Evolutionary conservation across 2,888 invertebrate genomes (phyloP).

Genomic region (Protonemura montana): DNA sequence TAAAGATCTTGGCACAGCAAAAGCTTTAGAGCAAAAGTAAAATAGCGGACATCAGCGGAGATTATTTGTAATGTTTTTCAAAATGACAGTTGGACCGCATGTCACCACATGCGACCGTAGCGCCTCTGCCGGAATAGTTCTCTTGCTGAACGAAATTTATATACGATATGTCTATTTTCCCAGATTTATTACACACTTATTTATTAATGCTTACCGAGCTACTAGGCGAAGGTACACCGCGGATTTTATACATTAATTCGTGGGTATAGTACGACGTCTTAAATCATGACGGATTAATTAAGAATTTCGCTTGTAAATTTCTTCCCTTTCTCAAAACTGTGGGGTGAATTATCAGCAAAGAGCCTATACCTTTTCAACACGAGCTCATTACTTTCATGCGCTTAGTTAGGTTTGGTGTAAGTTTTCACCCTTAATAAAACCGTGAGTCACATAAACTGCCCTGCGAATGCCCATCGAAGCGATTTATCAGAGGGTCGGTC

Average conservation of each 20-base stretch:
- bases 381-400: slow-evolving; percentile 9
- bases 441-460: not conserved
- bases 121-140: too few relatives aligned
- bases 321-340: slow-evolving; percentile 1
- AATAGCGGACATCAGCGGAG: too few relatives aligned
- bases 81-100: too few relatives aligned
- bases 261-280: slow-evolving; percentile 14
- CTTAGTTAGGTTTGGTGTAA: not conserved
- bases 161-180: too few relatives aligned
- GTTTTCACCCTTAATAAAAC: slow-evolving; percentile 21
- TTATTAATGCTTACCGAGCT: too few relatives aligned
- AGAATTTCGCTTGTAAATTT: slow-evolving; percentile 15
- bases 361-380: not conserved
- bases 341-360: slow-evolving; percentile 1
- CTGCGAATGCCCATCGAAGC: not conserved
- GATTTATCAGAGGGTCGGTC: not conserved
- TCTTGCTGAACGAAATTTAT: too few relatives aligned
- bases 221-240: not conserved
- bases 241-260: not conserved
- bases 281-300: slow-evolving; percentile 29
- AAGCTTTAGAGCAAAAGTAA: too few relatives aligned
- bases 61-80: too few relatives aligned
- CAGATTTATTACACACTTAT: too few relatives aligned
- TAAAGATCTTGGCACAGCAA: too few relatives aligned
- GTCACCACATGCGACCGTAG: too few relatives aligned